Conservation (phyloP, 2,888 invertebrate genomes). For the Arctia plantaginis region DNA sequence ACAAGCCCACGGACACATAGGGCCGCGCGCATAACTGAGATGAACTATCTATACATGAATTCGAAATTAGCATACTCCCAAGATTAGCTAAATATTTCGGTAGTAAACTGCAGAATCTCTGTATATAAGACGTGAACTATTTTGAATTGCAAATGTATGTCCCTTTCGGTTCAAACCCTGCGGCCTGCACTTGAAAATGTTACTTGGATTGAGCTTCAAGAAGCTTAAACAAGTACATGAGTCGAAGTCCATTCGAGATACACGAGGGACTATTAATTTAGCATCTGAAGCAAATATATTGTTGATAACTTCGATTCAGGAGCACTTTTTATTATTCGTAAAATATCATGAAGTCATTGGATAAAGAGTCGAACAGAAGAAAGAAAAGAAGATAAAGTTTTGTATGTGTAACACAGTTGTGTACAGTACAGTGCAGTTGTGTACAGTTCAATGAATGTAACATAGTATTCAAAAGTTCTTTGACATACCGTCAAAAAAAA, state of each 20-base stretch:
- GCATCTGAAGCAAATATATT: background rate
- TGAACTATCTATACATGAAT: too few relatives aligned
- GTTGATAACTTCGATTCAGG: background rate
- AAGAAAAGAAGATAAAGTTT: too few relatives aligned
- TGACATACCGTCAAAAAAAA: too few relatives aligned
- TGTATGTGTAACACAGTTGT: too few relatives aligned
- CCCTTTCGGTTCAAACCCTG: slow-evolving; percentile 11
- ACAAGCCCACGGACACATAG: too few relatives aligned
- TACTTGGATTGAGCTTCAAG: slow-evolving; percentile 7
- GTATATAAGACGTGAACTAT: slow-evolving; percentile 30
- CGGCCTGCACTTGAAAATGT: slow-evolving; percentile 17
- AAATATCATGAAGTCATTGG: too few relatives aligned
- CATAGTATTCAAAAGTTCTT: too few relatives aligned
- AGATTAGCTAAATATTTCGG: slow-evolving; percentile 14
- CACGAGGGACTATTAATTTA: background rate
- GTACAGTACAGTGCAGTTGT: too few relatives aligned
- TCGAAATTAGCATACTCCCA: background rate
- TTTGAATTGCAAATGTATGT: slow-evolving; percentile 50
- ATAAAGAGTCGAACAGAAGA: too few relatives aligned
- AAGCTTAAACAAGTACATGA: background rate
- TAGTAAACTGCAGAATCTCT: slow-evolving; percentile 6
- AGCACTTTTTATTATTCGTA: too few relatives aligned
- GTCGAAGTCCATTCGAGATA: background rate
- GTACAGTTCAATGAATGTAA: too few relatives aligned
- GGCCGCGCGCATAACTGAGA: too few relatives aligned